Percentiles rank a stretch among this genome's conserved stretches.
Evolutionary conservation across 2,113 vertebrate genomes (phyloP).

Genomic region (Lagopus muta): DNA sequence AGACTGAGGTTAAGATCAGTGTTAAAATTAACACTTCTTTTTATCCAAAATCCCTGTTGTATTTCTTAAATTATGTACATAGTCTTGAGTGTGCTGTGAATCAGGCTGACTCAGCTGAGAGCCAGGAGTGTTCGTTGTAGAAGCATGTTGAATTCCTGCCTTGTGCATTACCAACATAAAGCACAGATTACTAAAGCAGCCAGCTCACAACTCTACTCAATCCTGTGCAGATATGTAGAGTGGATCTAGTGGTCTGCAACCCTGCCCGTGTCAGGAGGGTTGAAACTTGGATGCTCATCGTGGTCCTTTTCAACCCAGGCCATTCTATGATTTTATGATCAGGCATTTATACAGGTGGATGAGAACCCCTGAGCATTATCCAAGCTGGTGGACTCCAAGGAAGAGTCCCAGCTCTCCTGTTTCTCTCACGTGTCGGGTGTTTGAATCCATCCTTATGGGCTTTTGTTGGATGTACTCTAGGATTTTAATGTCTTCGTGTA

Average conservation of each 20-base stretch:
- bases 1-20: neutral
- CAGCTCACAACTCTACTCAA: too few relatives aligned
- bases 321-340: too few relatives aligned
- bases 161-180: neutral
- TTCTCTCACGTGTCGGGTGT: neutral
- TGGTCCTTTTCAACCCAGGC: too few relatives aligned
- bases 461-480: neutral
- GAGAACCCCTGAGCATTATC: neutral
- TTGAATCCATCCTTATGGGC: neutral
- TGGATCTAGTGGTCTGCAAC: too few relatives aligned
- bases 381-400: too few relatives aligned
- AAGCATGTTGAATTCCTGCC: neutral
- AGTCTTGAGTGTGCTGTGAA: rapidly evolving
- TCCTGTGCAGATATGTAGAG: neutral
- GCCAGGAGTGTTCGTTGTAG: neutral
- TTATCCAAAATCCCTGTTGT: neutral
- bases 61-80: neutral
- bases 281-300: too few relatives aligned
- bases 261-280: too few relatives aligned
- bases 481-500: neutral
- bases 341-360: too few relatives aligned
- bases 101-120: neutral
- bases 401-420: neutral
- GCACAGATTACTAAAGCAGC: neutral
- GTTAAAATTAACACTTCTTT: neutral